phyloP scores from a whole-genome alignment of 2,113 vertebrate species.

The Dermatemys mawii region DNA sequence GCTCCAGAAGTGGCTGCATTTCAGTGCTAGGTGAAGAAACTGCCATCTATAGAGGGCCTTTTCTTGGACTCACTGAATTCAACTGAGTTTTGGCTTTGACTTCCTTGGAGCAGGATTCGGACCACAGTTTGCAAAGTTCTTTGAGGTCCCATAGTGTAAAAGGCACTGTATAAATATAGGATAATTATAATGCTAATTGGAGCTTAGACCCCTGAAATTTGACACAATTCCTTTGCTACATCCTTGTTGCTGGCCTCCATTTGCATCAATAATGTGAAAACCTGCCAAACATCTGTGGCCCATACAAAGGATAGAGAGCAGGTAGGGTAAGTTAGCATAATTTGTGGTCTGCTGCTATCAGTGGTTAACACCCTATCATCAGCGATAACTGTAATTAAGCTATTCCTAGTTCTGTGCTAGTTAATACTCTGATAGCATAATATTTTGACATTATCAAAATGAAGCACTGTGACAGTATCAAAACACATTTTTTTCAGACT shows the following conservation, averaged over 20 bases:
- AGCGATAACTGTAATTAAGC: slow-evolving; percentile 3
- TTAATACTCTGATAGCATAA: not conserved
- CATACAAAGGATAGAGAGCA: not conserved
- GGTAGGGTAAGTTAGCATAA: not conserved
- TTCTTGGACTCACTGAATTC: not conserved
- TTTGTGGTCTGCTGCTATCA: not conserved
- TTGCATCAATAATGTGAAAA: not conserved
- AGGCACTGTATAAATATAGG: fast-evolving
- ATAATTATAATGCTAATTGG: not conserved
- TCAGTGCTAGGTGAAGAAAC: fast-evolving
- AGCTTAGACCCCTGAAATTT: not conserved
- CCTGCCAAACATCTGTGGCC: not conserved
- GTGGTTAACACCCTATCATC: slow-evolving; percentile 24
- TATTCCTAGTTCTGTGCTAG: slow-evolving; percentile 43
- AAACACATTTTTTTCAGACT: not conserved
- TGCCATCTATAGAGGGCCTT: not conserved
- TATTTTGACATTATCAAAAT: not conserved
- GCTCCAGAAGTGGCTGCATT: fast-evolving
- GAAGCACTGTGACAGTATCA: not conserved
- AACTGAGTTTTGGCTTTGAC: not conserved
- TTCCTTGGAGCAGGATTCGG: not conserved
- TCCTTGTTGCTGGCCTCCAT: fast-evolving
- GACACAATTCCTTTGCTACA: not conserved
- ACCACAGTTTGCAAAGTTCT: not conserved
- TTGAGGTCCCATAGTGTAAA: not conserved